Base-by-base conservation (phyloP, 2,888 invertebrate species). In the Noctua pronuba region DNA sequence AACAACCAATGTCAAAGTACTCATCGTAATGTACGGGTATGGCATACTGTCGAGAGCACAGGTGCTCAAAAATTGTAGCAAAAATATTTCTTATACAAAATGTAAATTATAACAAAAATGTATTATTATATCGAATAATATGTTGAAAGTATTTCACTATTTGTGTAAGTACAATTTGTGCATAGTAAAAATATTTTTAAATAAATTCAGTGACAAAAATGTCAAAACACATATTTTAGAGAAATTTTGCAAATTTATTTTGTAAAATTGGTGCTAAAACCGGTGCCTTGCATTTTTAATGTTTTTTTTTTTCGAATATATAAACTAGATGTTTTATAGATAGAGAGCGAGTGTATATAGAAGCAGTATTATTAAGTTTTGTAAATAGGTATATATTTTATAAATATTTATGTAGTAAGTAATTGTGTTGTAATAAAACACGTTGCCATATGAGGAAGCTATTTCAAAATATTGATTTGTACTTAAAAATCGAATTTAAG, bases 401-500 rank as follows among this genome's bases (percentile, higher is more conserved):
- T 87, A 90, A 83, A 89, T 92, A 91, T 92, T 92, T 92, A 91
- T 92, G 85, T 91, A 90, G 80, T 87, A 69, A 83, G 71, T 84
- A 84, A 72, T 81, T 80, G 84, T 90, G 85, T 90, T 90, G 85
- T 79, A 86, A 83, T 77, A 69, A 52, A 88, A 88, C 88, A 88
- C 88, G 92, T 94, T 95, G 95, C 95, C 95, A 95, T 95, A 94
- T 82, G 84, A 89, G 88, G 90, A 91, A 87, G 91, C 89, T 92
- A 92, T 88, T 86, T 88, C 67, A 82, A 80, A 85, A 82, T 71
- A 88, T 82, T 83, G 77, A 87, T 88, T 89, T 95, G 95, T 96
- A 96, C 95, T 96, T 95, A 95, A 95, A 92, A 92, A 82, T 88
- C 93, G 94, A 95, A 95, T 94, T 94, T 95, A 95, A 94, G 94